phyloP scores from a whole-genome alignment of 2,113 vertebrate genomes.

The Orientallactaga bullata region DNA sequence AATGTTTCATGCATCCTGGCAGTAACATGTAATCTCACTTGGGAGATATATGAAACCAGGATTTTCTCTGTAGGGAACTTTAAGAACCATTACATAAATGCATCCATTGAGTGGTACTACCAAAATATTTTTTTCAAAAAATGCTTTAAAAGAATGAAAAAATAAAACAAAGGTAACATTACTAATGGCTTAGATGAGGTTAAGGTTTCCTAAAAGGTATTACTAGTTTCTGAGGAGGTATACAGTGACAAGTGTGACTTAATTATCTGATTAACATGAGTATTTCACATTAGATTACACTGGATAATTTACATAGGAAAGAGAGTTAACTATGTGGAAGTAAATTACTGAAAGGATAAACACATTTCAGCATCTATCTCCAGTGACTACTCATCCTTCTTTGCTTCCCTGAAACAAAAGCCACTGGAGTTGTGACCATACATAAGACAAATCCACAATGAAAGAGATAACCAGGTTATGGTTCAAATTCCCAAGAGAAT shows the following conservation, averaged over 20 bases:
- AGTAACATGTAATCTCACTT: conserved; percentile 21
- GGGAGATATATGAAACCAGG: background rate
- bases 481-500: background rate
- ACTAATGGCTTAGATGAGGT: background rate
- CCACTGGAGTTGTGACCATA: background rate
- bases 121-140: background rate
- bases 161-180: background rate
- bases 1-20: background rate
- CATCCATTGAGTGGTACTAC: background rate
- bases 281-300: background rate
- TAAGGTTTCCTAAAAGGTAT: conserved; percentile 37
- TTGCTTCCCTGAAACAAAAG: background rate
- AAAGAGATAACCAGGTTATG: background rate
- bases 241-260: background rate
- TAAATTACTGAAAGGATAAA: conserved; percentile 2
- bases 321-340: background rate
- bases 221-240: conserved; percentile 30
- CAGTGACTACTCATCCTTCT: background rate
- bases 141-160: background rate
- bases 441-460: background rate
- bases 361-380: background rate
- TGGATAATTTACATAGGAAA: background rate
- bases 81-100: background rate
- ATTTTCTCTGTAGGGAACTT: conserved; percentile 17
- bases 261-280: background rate